These are phyloP conservation scores for Orycteropus afer DNA, from an alignment of 2,113 vertebrate species.

Conservation along the genomic window DNA sequence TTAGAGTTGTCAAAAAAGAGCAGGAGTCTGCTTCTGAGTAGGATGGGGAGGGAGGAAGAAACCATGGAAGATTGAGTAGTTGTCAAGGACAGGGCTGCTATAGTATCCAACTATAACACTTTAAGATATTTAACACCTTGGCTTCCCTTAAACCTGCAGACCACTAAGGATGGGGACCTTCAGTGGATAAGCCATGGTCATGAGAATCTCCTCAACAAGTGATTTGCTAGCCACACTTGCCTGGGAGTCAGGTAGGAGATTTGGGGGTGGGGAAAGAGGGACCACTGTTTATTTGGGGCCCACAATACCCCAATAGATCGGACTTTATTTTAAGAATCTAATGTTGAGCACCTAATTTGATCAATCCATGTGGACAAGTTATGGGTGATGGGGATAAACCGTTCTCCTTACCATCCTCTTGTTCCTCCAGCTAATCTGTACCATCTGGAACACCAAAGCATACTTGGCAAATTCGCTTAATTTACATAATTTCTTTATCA, in stretches of 20 bases:
- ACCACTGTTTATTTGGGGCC: neutral
- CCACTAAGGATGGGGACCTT: neutral
- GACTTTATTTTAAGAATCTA: conserved; percentile 32
- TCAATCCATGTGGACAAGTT: neutral
- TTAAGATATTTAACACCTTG: neutral
- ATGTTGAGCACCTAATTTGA: neutral
- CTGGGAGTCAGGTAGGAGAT: neutral
- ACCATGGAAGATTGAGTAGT: neutral
- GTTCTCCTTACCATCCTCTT: neutral
- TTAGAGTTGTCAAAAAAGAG: neutral
- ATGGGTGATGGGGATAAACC: neutral
- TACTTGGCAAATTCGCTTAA: neutral
- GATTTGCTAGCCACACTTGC: neutral
- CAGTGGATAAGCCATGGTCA: neutral
- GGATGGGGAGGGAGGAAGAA: neutral
- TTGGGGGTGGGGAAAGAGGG: neutral
- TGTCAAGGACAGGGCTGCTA: neutral
- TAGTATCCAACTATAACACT: neutral
- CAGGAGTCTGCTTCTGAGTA: neutral
- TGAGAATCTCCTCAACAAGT: neutral
- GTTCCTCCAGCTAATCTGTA: neutral
- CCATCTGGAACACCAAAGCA: neutral
- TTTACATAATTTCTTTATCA: neutral
- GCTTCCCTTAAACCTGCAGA: neutral
- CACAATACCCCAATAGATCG: neutral